These are phyloP conservation scores for Nematostella vectensis DNA, from an alignment of 92 coral and sea anemone genomes.

Conservation along the genomic window DNA sequence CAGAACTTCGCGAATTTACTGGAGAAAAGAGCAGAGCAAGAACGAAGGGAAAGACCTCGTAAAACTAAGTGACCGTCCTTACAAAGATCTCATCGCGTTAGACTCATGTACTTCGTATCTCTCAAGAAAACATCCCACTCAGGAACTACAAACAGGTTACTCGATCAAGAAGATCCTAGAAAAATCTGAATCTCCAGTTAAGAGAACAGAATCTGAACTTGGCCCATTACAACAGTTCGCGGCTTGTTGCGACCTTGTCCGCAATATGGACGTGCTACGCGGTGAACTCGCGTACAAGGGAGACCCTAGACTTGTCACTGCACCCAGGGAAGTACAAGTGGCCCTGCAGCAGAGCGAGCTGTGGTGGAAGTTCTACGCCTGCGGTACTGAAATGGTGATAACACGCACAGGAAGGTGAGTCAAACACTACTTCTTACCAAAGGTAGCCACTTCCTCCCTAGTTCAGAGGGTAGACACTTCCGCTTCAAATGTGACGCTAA, in stretches of 20 bases:
- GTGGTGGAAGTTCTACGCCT: constrained; percentile 86
- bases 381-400: constrained; percentile 87
- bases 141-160: too few relatives aligned
- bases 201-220: constrained; percentile 3
- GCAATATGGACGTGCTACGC: constrained; percentile 30
- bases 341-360: constrained; percentile 77
- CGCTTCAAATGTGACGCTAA: too few relatives aligned
- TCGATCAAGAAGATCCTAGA: constrained; percentile 39
- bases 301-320: constrained; percentile 25
- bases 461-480: not conserved
- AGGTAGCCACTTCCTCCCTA: not conserved
- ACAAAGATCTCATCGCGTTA: too few relatives aligned
- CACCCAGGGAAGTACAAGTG: constrained; percentile 65
- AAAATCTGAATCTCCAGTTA: constrained; percentile 1
- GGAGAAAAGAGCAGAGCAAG: too few relatives aligned
- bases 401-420: constrained; percentile 86
- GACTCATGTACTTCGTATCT: too few relatives aligned
- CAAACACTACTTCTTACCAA: too few relatives aligned
- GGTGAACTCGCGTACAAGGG: constrained; percentile 17
- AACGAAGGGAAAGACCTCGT: not conserved
- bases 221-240: constrained; percentile 49
- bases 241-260: constrained; percentile 55
- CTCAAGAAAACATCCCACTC: too few relatives aligned
- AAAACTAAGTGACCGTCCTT: too few relatives aligned
- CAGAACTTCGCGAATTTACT: constrained; percentile 12